Evolutionary conservation across 2,888 invertebrate genomes (phyloP).

Genomic region (Epirrhoe alternata): DNA sequence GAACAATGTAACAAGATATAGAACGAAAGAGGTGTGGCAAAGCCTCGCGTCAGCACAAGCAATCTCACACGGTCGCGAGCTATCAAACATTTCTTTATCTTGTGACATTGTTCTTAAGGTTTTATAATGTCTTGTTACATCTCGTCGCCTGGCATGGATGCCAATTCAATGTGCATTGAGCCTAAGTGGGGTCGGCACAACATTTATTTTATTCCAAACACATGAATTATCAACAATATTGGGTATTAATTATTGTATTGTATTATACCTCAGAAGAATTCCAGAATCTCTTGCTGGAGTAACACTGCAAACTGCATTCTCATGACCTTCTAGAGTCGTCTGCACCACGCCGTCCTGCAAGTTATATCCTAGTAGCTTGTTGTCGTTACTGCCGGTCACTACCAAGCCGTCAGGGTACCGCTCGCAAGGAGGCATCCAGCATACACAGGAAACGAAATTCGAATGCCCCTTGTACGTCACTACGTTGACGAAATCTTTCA

Average conservation of each 20-base stretch:
- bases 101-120: too few species aligned
- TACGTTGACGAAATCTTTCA: conserved; percentile 86
- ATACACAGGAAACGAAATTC: conserved; percentile 94
- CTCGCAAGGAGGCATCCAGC: conserved; percentile 89
- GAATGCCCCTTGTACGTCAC: conserved; percentile 91
- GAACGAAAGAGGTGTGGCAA: too few species aligned
- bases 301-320: conserved; percentile 88
- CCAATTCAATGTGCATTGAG: too few species aligned
- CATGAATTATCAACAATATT: too few species aligned
- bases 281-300: conserved; percentile 72
- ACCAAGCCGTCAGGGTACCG: conserved; percentile 91
- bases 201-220: too few species aligned
- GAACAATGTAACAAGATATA: too few species aligned
- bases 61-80: too few species aligned
- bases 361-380: conserved; percentile 91
- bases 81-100: too few species aligned
- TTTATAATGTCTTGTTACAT: too few species aligned
- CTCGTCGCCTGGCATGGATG: too few species aligned
- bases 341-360: conserved; percentile 88
- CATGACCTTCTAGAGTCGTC: conserved; percentile 90
- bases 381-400: conserved; percentile 95
- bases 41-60: too few species aligned
- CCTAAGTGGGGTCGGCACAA: too few species aligned
- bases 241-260: not conserved
- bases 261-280: conserved; percentile 71